These are phyloP conservation scores for Oopsacas minuta DNA, from an alignment of 37 sponge, comb jelly and placozoan genomes.

Conservation along the genomic window DNA sequence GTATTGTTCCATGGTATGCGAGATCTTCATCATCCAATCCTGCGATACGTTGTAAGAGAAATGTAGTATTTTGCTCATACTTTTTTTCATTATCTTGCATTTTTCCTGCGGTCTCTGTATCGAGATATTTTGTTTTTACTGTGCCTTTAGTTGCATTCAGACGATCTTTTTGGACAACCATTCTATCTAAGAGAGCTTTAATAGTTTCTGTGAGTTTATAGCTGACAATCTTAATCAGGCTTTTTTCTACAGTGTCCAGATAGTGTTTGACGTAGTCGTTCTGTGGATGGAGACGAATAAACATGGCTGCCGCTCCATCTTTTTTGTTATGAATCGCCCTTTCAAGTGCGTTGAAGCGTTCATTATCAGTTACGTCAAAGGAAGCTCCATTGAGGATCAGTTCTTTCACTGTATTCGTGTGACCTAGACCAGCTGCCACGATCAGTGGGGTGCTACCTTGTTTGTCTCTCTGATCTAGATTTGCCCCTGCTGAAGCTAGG, in stretches of 20 bases:
- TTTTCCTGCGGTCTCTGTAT: not conserved
- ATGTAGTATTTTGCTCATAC: not conserved
- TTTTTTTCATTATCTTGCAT: not conserved
- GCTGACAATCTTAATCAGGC: not conserved
- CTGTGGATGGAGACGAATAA: not conserved
- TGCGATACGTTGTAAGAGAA: not conserved
- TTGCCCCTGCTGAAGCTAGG: not conserved
- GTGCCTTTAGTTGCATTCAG: not conserved
- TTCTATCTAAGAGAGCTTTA: not conserved
- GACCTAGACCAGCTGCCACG: not conserved
- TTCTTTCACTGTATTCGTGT: not conserved
- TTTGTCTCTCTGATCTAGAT: not conserved
- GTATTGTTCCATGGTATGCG: not conserved
- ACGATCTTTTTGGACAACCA: not conserved
- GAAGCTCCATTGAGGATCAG: not conserved
- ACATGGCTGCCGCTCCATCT: not conserved
- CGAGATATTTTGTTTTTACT: not conserved
- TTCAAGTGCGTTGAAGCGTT: not conserved
- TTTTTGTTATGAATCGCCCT: not conserved
- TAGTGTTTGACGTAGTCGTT: not conserved
- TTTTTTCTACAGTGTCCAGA: not conserved
- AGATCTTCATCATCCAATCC: not conserved
- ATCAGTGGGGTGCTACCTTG: not conserved
- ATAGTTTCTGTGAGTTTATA: not conserved
- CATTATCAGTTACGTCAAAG: not conserved